Base-by-base conservation (phyloP, 2,888 invertebrate species). In the Copidosoma aretas region DNA sequence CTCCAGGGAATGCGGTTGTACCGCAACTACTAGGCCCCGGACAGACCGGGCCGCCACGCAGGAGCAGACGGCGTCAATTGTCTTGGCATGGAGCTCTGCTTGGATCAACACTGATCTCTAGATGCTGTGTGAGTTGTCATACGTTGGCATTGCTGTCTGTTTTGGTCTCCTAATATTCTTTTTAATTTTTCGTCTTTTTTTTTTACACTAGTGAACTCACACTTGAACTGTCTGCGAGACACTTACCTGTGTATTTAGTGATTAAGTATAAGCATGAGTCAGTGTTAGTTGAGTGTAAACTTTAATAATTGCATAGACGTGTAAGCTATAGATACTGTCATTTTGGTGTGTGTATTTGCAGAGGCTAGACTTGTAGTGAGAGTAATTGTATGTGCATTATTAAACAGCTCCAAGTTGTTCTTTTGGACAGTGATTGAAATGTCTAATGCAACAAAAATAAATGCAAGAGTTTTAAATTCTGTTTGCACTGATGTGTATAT, bases 91-190 rank as follows among this genome's bases (percentile, higher is more conserved):
- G 71, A 71, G 68, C 60, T 68, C 14, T 51, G n/a, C 57, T 43
- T 63, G 68, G 63, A 57, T 65, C 66, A 22, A 51, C 63, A 68
- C 57, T 68, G 66, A 71, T 71, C 63, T 71, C 68, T 71, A 71
- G 68, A 71, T 71, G 71, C 71, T 71, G 68, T 71, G 71, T 71
- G 68, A 71, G 71, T 71, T 46, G 19, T 3, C 4, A 32, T 32
- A 32, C n/a, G n/a, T n/a, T 32, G 32, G 8, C 32, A 8, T 32
- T 32, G 3, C 32, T n/a, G n/a, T 32, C 32, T 32, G 32, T 8
- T 5, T 32, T 32, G 32, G n/a, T n/a, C 32, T 32, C 32, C 32
- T 32, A n/a, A n/a, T n/a, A n/a, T n/a, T n/a, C n/a, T 32, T 32
- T 32, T 32, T 32, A 32, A 5, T 32, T 32, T 5, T 32, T 51